Evolutionary conservation across 2,888 invertebrate species (phyloP), one percentile per base, ranked within the genome.

Genomic region (Kryphioiulus occultus): DNA sequence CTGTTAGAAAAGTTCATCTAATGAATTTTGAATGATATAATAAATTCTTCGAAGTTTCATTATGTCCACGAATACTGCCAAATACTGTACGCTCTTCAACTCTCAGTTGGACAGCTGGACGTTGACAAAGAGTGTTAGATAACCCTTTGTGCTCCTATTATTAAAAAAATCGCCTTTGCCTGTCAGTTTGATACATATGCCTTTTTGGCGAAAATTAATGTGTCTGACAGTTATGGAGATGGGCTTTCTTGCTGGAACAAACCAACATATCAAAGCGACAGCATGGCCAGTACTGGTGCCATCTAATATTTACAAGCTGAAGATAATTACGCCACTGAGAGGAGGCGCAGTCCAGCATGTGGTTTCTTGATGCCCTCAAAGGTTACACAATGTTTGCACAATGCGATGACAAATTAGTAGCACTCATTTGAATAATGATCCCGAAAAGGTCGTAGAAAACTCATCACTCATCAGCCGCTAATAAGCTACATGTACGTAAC

Each of bases 111-210:
- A 68, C 68, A 68, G 68, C 26, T 68, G 68, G 68, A 68, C 68
- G 68, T 68, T 68, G 68, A 68, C 68, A 68, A 68, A 68, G 68
- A 68, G 68, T 68, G 68, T 26, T 68, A 26, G 68, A 68, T 68
- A 68, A 68, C 68, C 68, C 68, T 68, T 68, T 26, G 2, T 68
- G 68, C 26, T 68, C 68, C 68, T 68, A n/a, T 26, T 68, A n/a
- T 68, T 68, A 68, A 68, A 26, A n/a, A 68, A 68, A 26, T 68
- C 26, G 68, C 68, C 22, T 68, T 68, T 10, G 3, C 68, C 22
- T 68, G 68, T 68, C 68, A 68, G 68, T 68, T 68, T 68, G 68
- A 68, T 68, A 68, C 68, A 68, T 68, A 26, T 68, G n/a, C 68
- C 68, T 68, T 68, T 26, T 10, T 68, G 22, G 26, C 68, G 26